A percentile compares a stretch with the other conserved stretches of the same genome.
Conservation (phyloP, 35 echinoderm and acorn worm species). For the Heliocidaris tuberculata region DNA sequence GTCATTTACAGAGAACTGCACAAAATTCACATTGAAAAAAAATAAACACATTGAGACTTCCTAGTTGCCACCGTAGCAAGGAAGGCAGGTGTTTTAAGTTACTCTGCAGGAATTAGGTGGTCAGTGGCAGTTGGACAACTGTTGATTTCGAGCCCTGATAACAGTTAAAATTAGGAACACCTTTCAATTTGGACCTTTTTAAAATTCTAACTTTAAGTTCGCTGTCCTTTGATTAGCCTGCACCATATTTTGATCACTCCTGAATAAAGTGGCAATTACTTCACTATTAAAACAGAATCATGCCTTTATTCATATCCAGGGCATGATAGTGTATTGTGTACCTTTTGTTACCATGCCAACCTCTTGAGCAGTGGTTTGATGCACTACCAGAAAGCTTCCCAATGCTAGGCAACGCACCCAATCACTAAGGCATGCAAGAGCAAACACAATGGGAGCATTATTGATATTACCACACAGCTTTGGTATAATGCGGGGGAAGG, state of each 20-base stretch:
- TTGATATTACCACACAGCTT: background rate
- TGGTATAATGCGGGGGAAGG: background rate
- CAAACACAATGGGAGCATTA: slow-evolving; percentile 27
- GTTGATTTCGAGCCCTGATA: no score
- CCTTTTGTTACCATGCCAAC: background rate
- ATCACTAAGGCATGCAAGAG: slow-evolving; percentile 40
- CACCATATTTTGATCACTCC: background rate
- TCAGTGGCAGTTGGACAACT: no score
- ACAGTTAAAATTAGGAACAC: no score
- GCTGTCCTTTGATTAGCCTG: background rate
- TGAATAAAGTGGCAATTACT: background rate
- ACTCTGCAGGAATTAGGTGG: no score
- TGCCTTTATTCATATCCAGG: background rate
- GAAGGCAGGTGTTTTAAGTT: no score
- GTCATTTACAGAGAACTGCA: no score
- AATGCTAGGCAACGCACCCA: slow-evolving; percentile 42
- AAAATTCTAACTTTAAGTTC: no score
- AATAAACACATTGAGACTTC: no score
- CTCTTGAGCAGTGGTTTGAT: background rate
- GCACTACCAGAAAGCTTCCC: background rate
- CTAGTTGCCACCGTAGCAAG: no score
- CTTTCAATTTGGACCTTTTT: no score
- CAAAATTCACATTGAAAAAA: no score
- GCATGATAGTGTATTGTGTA: background rate
- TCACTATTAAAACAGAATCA: background rate